A percentile compares a stretch with the other conserved stretches of the same genome.
These are phyloP conservation scores for Sepiola atlantica DNA, from an alignment of 2,888 invertebrate genomes.

Conservation along the genomic window DNA sequence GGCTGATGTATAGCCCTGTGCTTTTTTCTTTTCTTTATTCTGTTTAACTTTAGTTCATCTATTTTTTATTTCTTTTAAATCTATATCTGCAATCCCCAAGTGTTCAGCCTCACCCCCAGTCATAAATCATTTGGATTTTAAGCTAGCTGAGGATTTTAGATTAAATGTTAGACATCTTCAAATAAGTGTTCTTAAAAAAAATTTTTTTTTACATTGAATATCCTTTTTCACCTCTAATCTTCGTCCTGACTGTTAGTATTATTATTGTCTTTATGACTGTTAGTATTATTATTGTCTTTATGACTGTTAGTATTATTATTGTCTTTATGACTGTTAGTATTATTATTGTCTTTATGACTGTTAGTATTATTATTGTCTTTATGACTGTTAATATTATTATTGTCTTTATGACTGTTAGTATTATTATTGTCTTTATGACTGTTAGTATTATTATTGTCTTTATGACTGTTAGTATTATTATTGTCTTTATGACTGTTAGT, in stretches of 20 bases:
- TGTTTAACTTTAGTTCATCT: background rate
- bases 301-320: too few species aligned
- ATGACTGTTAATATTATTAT: background rate
- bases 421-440: too few species aligned
- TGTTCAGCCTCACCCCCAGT: too few species aligned
- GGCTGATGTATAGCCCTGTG: background rate
- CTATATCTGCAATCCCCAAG: too few species aligned
- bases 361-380: background rate
- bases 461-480: background rate
- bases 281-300: background rate
- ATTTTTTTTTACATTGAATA: background rate
- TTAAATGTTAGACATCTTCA: background rate
- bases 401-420: too few species aligned
- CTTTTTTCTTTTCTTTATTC: background rate
- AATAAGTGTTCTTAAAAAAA: background rate
- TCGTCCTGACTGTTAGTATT: background rate
- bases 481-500: too few species aligned
- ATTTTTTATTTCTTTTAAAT: background rate
- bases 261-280: background rate
- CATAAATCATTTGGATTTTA: background rate
- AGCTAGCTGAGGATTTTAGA: background rate
- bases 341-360: too few species aligned
- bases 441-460: background rate
- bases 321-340: too few species aligned
- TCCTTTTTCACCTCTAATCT: background rate